These are phyloP conservation scores for Vimba vimba DNA, from an alignment of 2,113 vertebrate species.

Conservation along the genomic window DNA sequence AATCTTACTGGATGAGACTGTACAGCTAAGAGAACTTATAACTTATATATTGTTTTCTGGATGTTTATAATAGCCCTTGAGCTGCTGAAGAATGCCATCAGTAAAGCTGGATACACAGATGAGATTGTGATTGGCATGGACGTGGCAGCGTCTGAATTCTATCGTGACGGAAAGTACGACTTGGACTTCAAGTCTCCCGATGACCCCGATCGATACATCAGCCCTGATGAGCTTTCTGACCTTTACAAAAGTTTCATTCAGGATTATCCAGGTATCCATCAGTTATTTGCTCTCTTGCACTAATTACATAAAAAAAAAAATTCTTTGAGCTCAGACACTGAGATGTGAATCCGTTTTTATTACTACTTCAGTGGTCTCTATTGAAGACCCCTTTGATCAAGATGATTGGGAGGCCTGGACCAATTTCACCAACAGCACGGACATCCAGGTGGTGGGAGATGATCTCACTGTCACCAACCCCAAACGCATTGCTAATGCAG, in stretches of 20 bases:
- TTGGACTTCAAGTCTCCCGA: slow-evolving; percentile 98
- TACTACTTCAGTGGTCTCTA: slow-evolving; percentile 86
- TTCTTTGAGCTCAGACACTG: neutral
- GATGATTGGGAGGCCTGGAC: slow-evolving; percentile 95
- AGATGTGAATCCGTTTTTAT: neutral
- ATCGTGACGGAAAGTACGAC: slow-evolving; percentile 89
- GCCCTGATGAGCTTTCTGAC: slow-evolving; percentile 86
- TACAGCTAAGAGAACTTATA: neutral
- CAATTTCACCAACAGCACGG: slow-evolving; percentile 83
- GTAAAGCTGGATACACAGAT: slow-evolving; percentile 90
- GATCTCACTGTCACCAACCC: slow-evolving; percentile 97
- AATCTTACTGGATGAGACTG: neutral
- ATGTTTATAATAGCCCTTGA: slow-evolving; percentile 81
- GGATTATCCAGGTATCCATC: slow-evolving; percentile 84
- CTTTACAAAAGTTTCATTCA: slow-evolving; percentile 92
- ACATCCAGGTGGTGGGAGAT: slow-evolving; percentile 94
- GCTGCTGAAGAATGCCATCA: slow-evolving; percentile 87
- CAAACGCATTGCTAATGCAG: slow-evolving; percentile 89
- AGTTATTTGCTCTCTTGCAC: neutral
- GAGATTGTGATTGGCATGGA: slow-evolving; percentile 97
- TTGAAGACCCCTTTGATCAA: slow-evolving; percentile 97
- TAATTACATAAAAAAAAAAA: neutral
- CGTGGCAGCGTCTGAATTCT: slow-evolving; percentile 95
- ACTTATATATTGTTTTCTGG: neutral
- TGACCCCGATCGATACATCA: slow-evolving; percentile 87